Conservation (phyloP, 2,797 vertebrate genomes). For the Mico argentatus region DNA sequence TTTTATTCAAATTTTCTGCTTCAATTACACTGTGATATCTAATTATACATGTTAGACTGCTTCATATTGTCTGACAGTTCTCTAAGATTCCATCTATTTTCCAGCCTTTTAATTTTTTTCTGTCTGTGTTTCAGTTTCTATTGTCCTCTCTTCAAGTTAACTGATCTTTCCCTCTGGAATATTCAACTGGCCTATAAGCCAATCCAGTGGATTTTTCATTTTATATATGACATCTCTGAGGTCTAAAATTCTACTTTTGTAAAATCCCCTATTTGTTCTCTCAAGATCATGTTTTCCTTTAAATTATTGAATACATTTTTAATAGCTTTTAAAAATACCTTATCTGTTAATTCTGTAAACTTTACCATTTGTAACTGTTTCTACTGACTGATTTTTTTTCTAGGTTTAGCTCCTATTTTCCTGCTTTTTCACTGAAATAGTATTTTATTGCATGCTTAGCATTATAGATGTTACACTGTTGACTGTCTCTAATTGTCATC, state of each 20-base stretch:
- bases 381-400: background rate
- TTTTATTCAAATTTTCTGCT: background rate
- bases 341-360: background rate
- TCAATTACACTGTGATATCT: background rate
- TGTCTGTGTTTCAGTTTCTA: background rate
- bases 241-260: background rate
- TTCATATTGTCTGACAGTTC: background rate
- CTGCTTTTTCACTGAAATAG: background rate
- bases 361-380: background rate
- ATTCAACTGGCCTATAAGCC: background rate
- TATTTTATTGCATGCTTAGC: background rate
- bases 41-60: background rate
- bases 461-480: background rate
- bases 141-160: background rate
- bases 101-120: background rate
- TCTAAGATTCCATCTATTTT: background rate
- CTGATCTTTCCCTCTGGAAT: background rate
- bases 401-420: background rate
- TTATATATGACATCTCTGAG: background rate
- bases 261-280: background rate
- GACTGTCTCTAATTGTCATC: background rate
- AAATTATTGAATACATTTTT: background rate
- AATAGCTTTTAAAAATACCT: background rate
- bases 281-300: background rate
- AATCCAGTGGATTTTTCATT: background rate